Evolutionary conservation across 1,140 invertebrate genomes (phyloP), one percentile per base, ranked within the genome.

Genomic region (Ceratina calcarata): DNA sequence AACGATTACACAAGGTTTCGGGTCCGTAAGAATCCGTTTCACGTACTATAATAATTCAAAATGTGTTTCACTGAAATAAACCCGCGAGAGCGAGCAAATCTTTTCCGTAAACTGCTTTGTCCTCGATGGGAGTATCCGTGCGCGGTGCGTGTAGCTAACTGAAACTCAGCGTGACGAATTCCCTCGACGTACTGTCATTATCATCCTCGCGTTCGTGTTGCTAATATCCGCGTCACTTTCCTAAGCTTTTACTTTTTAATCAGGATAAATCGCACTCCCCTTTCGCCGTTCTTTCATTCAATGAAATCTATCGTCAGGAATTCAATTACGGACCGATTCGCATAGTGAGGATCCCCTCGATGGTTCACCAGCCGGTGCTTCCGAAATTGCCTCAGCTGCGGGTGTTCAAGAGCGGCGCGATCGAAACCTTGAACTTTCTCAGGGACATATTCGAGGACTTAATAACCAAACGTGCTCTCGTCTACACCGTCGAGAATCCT

Each of bases 321-420:
- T 90, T 90, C 62, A 88, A 55, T 71, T 93, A 92, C 66, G 92
- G 92, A 0, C 84, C 92, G 7, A 85, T 93, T 62, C 92, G 89
- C 75, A 60, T 93, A 27, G 89, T 93, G 58, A 89, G 88, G 69
- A 91, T 93, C 78, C 90, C 91, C 8, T 84, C 88, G 7, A 86
- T 90, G 15, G 78, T 83, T 0, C 37, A 77, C 0, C 81, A 86
- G 45, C 45, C 87, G 6, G 81, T 92, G 49, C 77, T 93, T 7
- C 92, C 92, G 1, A 86, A 89, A 74, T 60, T 92, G n/a, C 87
- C 89, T 8, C 82, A 81, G 65, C 72, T 80, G 6, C 72, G 86
- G 20, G 82, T 73, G 65, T 85, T 88, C 13, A 90, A 85, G 75
- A 89, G 80, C 74, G 85, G 86, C 6, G 86, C 91, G 22, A 83